phyloP scores from a whole-genome alignment of 2,113 vertebrate genomes.

The Urocolius indicus region DNA sequence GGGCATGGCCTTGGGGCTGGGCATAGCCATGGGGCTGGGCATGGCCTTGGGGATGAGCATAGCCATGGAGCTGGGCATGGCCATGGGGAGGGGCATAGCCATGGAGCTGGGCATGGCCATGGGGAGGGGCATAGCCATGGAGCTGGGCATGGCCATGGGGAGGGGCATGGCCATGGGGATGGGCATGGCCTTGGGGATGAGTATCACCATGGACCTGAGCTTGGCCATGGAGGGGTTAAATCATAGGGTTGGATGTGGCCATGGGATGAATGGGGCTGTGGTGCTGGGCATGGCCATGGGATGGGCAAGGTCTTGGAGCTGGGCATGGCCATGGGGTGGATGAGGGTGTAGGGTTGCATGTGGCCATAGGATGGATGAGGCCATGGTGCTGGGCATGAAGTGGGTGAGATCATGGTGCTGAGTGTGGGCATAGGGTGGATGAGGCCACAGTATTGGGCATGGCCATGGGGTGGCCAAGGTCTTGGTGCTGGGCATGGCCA shows the following conservation, averaged over 20 bases:
- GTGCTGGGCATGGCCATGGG: accelerated
- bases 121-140: not conserved
- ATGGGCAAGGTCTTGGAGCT: accelerated
- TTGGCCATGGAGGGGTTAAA: too few relatives aligned
- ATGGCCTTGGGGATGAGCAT: accelerated
- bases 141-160: accelerated
- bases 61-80: accelerated
- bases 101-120: not conserved
- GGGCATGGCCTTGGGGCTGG: accelerated
- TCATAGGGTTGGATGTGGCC: not conserved
- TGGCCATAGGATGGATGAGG: too few relatives aligned
- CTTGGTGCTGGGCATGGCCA: not conserved
- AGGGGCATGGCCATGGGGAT: accelerated
- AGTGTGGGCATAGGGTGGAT: too few relatives aligned
- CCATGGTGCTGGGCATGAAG: too few relatives aligned
- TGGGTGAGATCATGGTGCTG: not conserved
- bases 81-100: accelerated
- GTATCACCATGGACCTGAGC: accelerated
- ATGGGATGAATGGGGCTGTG: accelerated
- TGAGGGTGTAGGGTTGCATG: accelerated
- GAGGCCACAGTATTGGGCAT: too few relatives aligned
- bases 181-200: accelerated
- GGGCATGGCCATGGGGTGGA: accelerated
- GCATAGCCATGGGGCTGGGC: accelerated
- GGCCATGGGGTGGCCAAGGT: too few relatives aligned